Conservation (phyloP, 2,888 invertebrate species). For the Caenorhabditis macrosperma region DNA sequence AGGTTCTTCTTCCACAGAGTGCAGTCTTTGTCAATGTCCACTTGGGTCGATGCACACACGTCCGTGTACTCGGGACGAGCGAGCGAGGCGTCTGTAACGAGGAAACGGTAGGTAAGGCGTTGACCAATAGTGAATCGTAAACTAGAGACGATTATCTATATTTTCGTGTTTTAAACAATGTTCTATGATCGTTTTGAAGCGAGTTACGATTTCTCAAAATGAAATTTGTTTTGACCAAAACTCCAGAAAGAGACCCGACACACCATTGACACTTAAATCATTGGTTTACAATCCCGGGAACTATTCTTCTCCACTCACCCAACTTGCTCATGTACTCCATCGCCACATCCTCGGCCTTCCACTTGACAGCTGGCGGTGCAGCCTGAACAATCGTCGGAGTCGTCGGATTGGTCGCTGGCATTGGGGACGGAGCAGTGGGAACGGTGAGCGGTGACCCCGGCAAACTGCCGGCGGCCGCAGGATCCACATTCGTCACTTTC, state of each 20-base stretch:
- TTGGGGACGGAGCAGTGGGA: too few species aligned
- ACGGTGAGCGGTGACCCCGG: too few species aligned
- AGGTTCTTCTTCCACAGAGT: conserved; percentile 49
- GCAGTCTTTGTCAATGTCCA: conserved; percentile 34
- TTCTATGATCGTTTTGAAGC: neutral
- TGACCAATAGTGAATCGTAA: neutral
- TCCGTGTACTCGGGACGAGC: conserved; percentile 32
- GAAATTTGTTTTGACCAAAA: neutral
- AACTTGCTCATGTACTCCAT: conserved; percentile 22
- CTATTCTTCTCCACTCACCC: conserved; percentile 15
- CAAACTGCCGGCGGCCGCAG: too few species aligned
- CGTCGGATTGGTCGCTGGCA: neutral
- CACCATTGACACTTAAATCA: neutral
- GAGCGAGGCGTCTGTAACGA: conserved; percentile 3
- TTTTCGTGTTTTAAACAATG: too few species aligned
- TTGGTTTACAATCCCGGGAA: too few species aligned
- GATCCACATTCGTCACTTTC: too few species aligned
- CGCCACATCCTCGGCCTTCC: conserved; percentile 43
- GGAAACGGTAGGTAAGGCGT: neutral
- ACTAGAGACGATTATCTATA: too few species aligned
- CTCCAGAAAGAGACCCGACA: neutral
- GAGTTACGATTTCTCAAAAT: too few species aligned
- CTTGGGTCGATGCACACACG: neutral
- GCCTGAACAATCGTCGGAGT: neutral
- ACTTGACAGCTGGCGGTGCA: neutral